These are phyloP conservation scores for Perithous albicinctus DNA, from an alignment of 2,888 invertebrate species.

Conservation along the genomic window DNA sequence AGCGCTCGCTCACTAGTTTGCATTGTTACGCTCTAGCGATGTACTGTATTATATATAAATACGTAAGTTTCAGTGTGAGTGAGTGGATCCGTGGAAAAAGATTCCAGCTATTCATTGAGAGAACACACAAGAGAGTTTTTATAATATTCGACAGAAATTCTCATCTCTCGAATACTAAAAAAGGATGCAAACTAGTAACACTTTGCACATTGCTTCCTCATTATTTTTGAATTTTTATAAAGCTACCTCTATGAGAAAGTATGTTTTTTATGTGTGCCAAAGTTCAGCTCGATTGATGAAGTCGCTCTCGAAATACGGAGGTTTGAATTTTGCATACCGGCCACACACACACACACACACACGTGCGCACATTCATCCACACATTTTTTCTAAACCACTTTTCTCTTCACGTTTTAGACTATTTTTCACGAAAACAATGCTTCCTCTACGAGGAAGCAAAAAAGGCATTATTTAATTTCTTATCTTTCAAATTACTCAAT, in stretches of 20 bases:
- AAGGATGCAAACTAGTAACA: too few species aligned
- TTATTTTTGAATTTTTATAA: background rate
- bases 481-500: background rate
- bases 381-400: too few species aligned
- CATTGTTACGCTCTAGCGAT: conserved; percentile 33
- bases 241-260: too few species aligned
- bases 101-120: conserved; percentile 2
- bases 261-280: too few species aligned
- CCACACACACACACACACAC: too few species aligned
- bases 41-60: background rate
- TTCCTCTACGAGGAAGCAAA: background rate
- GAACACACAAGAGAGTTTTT: background rate
- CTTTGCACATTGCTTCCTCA: too few species aligned
- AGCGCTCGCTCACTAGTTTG: conserved; percentile 1
- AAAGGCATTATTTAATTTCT: background rate
- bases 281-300: too few species aligned
- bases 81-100: background rate
- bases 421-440: too few species aligned
- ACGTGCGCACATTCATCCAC: too few species aligned
- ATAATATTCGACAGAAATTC: background rate
- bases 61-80: background rate
- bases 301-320: too few species aligned
- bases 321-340: too few species aligned
- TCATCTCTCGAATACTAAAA: background rate
- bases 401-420: too few species aligned